phyloP scores from a whole-genome alignment of 1,140 invertebrate genomes.

The Papilio dardanus region DNA sequence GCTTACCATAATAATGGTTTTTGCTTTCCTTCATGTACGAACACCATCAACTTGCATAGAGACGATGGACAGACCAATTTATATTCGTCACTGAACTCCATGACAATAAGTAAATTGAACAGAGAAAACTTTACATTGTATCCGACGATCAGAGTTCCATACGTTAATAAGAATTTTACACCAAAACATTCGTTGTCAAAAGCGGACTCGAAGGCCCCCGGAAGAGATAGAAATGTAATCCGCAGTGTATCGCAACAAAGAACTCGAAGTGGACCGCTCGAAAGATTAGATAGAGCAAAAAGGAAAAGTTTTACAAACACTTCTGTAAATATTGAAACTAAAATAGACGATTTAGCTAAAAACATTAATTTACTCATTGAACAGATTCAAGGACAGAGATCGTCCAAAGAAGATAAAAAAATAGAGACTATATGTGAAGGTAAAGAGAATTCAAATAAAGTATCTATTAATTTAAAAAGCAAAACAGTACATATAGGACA shows the following conservation, averaged over 20 bases:
- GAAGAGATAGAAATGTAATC: neutral
- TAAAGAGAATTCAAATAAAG: neutral
- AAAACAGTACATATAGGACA: neutral
- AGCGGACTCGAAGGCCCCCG: neutral
- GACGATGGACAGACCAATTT: conserved; percentile 40
- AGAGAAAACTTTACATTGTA: conserved; percentile 16
- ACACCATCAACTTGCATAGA: conserved; percentile 47
- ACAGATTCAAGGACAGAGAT: conserved; percentile 43
- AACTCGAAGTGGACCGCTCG: conserved; percentile 38
- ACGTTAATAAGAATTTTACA: neutral
- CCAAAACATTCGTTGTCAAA: neutral
- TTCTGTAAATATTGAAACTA: conserved; percentile 46
- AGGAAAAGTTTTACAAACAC: conserved; percentile 11
- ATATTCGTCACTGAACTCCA: neutral
- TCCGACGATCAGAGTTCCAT: neutral
- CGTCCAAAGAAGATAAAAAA: neutral
- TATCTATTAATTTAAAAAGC: neutral
- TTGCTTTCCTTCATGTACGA: conserved; percentile 58
- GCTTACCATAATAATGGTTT: conserved; percentile 39
- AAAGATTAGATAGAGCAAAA: conserved; percentile 39
- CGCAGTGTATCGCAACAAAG: neutral
- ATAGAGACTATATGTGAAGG: neutral
- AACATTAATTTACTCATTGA: conserved; percentile 59
- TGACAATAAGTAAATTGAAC: neutral
- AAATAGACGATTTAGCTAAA: conserved; percentile 54